These are phyloP conservation scores for Limonius californicus DNA, from an alignment of 1,140 invertebrate species.

Conservation along the genomic window DNA sequence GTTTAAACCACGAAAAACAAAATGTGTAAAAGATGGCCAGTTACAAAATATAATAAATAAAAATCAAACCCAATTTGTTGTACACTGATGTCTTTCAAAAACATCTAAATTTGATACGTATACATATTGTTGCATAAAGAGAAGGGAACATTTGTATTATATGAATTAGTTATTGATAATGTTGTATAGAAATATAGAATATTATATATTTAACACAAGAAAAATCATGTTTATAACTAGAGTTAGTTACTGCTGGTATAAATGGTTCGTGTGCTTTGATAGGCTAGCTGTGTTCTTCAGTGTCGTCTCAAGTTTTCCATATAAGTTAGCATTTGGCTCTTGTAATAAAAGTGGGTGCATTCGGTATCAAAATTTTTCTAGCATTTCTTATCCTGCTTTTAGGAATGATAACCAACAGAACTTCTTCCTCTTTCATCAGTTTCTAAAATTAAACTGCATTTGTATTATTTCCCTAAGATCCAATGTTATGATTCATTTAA, in stretches of 20 bases:
- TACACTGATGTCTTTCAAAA: constrained; percentile 19
- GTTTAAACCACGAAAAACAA: constrained; percentile 20
- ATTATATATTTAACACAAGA: constrained; percentile 43
- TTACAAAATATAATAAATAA: constrained; percentile 21
- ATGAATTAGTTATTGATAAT: constrained; percentile 38
- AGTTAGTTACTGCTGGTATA: constrained; percentile 42
- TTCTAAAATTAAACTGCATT: background rate
- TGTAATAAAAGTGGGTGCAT: background rate
- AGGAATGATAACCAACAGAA: constrained; percentile 19
- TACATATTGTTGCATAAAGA: constrained; percentile 41
- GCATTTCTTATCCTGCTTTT: background rate
- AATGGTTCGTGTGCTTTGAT: constrained; percentile 47
- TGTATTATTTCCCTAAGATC: too few species aligned
- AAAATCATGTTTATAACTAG: constrained; percentile 42
- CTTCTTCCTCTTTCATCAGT: too few species aligned
- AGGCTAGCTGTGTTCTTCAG: constrained; percentile 20
- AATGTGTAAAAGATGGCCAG: background rate
- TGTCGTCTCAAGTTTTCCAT: background rate
- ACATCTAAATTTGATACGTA: constrained; percentile 36
- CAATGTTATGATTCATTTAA: too few species aligned
- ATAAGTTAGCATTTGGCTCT: constrained; percentile 2
- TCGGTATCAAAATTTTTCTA: background rate
- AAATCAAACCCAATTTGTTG: constrained; percentile 19
- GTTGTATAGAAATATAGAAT: constrained; percentile 44
- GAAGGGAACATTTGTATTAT: constrained; percentile 45